Evolutionary conservation across 2,797 vertebrate genomes (phyloP).

Genomic region (Gymnopithys bicolor): DNA sequence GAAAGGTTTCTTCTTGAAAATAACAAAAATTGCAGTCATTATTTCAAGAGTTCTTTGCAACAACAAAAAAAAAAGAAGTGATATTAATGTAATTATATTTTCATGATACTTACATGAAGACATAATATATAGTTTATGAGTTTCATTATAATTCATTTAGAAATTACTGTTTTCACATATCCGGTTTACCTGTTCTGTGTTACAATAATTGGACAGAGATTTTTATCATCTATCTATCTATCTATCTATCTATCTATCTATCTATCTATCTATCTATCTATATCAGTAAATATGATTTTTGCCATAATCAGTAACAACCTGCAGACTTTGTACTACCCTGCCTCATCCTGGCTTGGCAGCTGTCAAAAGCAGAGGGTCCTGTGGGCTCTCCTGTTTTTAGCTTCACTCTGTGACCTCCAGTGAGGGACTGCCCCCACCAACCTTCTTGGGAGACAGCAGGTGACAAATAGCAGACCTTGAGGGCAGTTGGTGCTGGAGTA

Average conservation of each 20-base stretch:
- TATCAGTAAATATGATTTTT: background rate
- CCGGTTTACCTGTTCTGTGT: background rate
- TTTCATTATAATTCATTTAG: background rate
- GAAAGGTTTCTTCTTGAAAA: background rate
- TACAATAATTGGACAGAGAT: background rate
- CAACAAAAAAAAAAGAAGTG: background rate
- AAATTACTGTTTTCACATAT: background rate
- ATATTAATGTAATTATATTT: background rate
- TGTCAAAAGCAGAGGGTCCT: background rate
- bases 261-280: background rate
- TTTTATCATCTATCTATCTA: too few relatives aligned
- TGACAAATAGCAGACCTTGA: background rate
- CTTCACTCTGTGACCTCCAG: background rate
- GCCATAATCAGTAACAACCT: background rate
- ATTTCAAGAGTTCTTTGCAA: background rate
- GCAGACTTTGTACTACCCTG: background rate
- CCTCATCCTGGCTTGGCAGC: background rate
- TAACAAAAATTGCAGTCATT: background rate
- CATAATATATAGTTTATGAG: background rate
- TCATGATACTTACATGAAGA: background rate
- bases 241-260: too few relatives aligned
- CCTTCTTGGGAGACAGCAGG: background rate
- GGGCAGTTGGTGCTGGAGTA: background rate
- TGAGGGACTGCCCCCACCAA: rapidly evolving
- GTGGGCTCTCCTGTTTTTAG: background rate